Evolutionary conservation across 2,888 invertebrate species (phyloP).

Genomic region (Plutella xylostella): DNA sequence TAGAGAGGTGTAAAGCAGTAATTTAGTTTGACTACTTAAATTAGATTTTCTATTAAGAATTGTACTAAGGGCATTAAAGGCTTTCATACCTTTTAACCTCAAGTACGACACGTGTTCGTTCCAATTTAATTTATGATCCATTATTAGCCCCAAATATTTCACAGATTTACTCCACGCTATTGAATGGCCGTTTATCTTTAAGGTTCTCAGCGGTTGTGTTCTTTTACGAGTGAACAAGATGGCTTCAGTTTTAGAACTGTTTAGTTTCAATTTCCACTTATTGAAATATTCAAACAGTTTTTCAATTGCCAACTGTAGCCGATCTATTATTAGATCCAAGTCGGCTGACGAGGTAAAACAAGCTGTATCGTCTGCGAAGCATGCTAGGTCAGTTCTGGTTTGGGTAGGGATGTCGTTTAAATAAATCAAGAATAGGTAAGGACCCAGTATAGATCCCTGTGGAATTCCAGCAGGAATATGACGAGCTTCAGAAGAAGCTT

Average conservation of each 20-base stretch:
- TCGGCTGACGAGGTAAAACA: slow-evolving; percentile 8
- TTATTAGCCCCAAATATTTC: slow-evolving; percentile 1
- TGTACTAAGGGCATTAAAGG: neutral
- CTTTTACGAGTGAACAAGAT: slow-evolving; percentile 4
- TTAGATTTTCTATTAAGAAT: too few relatives aligned
- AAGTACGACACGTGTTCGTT: neutral
- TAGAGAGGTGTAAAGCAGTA: neutral
- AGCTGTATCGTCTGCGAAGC: slow-evolving; percentile 13
- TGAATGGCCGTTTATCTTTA: neutral
- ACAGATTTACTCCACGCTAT: slow-evolving; percentile 3
- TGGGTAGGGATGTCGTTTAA: slow-evolving; percentile 5
- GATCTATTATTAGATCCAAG: slow-evolving; percentile 4
- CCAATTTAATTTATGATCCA: slow-evolving; percentile 8
- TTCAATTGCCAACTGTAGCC: slow-evolving; percentile 6
- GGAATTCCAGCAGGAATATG: neutral
- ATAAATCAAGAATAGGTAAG: slow-evolving; percentile 8
- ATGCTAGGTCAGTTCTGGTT: slow-evolving; percentile 3
- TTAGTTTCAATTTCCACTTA: slow-evolving; percentile 11
- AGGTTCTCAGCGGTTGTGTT: neutral
- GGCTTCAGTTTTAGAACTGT: slow-evolving; percentile 8
- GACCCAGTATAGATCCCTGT: slow-evolving; percentile 12
- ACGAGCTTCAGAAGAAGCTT: neutral
- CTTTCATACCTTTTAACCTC: neutral
- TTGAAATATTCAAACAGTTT: slow-evolving; percentile 4
- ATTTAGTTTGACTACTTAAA: neutral